Conservation (phyloP, 1,140 invertebrate species). For the Arctopsyche grandis region DNA sequence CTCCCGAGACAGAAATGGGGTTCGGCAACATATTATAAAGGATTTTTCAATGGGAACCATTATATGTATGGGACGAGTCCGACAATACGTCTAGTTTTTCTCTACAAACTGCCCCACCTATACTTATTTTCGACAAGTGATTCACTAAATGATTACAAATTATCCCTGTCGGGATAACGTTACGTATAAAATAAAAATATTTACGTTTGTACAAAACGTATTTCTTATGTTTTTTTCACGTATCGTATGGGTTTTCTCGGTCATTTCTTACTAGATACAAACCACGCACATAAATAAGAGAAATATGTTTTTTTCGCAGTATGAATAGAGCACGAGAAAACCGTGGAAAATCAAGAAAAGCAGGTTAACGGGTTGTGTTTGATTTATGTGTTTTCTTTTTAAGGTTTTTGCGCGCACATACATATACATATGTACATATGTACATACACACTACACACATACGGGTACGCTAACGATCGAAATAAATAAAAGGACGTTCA, state of each 20-base stretch:
- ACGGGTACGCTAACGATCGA: neutral
- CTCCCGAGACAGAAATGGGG: neutral
- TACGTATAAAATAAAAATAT: neutral
- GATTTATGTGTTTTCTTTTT: conserved; percentile 32
- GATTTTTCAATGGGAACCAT: neutral
- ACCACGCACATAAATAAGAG: conserved; percentile 24
- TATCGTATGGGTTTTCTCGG: neutral
- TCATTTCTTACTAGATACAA: conserved; percentile 21
- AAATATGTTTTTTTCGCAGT: conserved; percentile 23
- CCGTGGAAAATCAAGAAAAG: conserved; percentile 30
- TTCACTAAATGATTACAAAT: too few species aligned
- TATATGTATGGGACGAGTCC: neutral
- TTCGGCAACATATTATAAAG: neutral
- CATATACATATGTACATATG: too few species aligned
- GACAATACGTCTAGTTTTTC: neutral
- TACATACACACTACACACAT: neutral
- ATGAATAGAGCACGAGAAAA: conserved; percentile 19
- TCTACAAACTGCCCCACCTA: neutral
- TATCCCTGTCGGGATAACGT: too few species aligned
- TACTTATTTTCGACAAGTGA: too few species aligned
- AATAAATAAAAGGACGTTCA: conserved; percentile 5
- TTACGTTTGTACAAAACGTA: neutral
- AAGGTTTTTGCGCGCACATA: neutral
- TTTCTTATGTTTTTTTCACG: neutral
- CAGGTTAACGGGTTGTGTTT: conserved; percentile 32